Evolutionary conservation across 2,888 invertebrate species (phyloP).

Genomic region (Eumerus sabulonum): DNA sequence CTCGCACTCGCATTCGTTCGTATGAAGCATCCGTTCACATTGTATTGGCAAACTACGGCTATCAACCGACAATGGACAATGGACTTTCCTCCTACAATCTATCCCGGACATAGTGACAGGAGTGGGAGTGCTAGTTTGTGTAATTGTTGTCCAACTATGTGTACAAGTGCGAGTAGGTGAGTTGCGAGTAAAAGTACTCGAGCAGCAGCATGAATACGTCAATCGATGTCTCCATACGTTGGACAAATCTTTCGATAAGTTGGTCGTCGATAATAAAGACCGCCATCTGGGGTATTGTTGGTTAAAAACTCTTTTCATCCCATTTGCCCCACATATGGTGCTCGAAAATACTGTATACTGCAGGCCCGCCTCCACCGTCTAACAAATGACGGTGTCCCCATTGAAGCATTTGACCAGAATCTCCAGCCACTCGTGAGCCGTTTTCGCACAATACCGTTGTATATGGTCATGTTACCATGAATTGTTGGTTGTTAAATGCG

Average conservation of each 20-base stretch:
- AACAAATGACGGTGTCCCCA: conserved; percentile 18
- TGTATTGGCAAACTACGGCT: conserved; percentile 45
- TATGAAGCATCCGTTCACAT: conserved; percentile 31
- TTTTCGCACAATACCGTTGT: conserved; percentile 36
- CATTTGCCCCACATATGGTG: conserved; percentile 8
- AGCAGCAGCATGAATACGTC: background rate
- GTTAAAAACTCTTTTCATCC: conserved; percentile 49
- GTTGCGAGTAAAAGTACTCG: conserved; percentile 13
- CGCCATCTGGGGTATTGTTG: conserved; percentile 47
- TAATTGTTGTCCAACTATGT: conserved; percentile 29
- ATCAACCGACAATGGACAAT: conserved; percentile 36
- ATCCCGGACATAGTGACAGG: conserved; percentile 20
- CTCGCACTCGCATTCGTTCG: too few relatives aligned
- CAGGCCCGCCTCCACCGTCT: background rate
- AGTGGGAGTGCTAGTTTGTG: conserved; percentile 9
- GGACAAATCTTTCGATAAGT: conserved; percentile 43
- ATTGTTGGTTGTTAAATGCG: conserved; percentile 71
- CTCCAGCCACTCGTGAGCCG: conserved; percentile 22
- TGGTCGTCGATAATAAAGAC: conserved; percentile 57
- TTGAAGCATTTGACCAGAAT: conserved; percentile 59
- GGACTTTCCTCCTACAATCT: conserved; percentile 51
- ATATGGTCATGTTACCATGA: conserved; percentile 70
- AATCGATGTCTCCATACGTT: background rate
- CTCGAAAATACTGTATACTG: background rate
- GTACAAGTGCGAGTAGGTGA: background rate